Evolutionary conservation across 2,888 invertebrate species (phyloP).

Genomic region (Epistrophe eligans): DNA sequence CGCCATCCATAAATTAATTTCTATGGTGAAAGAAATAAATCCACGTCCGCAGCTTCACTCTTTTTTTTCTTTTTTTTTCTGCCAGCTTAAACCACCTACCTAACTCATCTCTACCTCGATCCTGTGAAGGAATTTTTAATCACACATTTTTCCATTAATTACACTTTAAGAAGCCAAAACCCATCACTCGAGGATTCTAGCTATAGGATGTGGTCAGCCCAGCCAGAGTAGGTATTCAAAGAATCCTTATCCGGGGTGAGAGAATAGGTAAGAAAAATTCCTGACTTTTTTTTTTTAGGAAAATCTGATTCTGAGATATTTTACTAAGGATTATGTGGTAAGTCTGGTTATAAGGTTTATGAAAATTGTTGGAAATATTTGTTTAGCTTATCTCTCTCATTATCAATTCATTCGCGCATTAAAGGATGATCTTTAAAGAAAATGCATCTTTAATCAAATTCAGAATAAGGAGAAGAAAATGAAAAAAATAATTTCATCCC

Average conservation of each 20-base stretch:
- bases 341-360: not conserved
- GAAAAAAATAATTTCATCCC: not conserved
- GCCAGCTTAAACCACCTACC: not conserved
- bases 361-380: slow-evolving; percentile 15
- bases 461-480: not conserved
- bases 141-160: slow-evolving; percentile 83
- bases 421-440: slow-evolving; percentile 17
- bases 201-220: slow-evolving; percentile 17
- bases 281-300: not conserved
- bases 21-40: slow-evolving; percentile 62
- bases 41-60: slow-evolving; percentile 35
- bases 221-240: not conserved
- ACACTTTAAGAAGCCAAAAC: slow-evolving; percentile 76
- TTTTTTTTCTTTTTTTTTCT: slow-evolving; percentile 2
- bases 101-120: not conserved
- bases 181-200: slow-evolving; percentile 39
- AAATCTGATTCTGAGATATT: slow-evolving; percentile 25
- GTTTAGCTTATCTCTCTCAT: slow-evolving; percentile 16
- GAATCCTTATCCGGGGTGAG: not conserved
- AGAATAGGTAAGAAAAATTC: not conserved
- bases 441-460: slow-evolving; percentile 37
- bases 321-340: slow-evolving; percentile 28
- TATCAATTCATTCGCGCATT: slow-evolving; percentile 24
- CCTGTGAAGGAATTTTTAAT: slow-evolving; percentile 81
- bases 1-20: slow-evolving; percentile 60